Evolutionary conservation across 2,888 invertebrate genomes (phyloP).

Genomic region (Rhogogaster chlorosoma): DNA sequence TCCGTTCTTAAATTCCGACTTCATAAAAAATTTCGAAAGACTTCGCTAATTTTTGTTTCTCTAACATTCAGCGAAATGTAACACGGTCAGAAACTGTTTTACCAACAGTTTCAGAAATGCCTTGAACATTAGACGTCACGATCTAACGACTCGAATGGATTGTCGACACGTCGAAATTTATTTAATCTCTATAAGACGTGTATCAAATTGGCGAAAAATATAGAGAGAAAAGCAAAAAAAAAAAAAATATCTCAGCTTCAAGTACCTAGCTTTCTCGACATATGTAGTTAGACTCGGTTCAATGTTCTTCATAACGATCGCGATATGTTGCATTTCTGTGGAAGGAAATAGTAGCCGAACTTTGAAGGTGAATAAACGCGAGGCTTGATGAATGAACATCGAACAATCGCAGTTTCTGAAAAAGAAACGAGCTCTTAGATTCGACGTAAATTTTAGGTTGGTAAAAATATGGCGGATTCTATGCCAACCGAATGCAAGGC

Average conservation of each 20-base stretch:
- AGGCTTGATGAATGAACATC: background rate
- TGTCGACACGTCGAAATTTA: background rate
- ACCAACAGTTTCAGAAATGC: background rate
- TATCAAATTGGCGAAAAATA: background rate
- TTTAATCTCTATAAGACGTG: background rate
- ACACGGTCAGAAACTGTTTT: conserved; percentile 11
- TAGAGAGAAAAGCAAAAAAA: background rate
- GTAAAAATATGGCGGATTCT: conserved; percentile 37
- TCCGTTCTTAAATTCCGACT: background rate
- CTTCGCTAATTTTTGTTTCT: background rate
- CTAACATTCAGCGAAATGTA: background rate
- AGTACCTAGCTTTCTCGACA: background rate
- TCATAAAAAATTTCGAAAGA: background rate
- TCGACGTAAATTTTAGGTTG: background rate
- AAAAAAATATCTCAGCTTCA: background rate
- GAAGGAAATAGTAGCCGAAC: background rate
- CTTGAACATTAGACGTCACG: background rate
- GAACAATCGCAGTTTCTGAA: background rate
- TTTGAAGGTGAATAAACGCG: background rate
- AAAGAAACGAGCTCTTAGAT: background rate
- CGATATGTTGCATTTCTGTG: background rate
- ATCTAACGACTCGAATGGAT: background rate
- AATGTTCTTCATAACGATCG: background rate
- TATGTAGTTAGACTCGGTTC: conserved; percentile 12
- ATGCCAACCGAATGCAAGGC: conserved; percentile 38